Conservation (phyloP, 2,113 vertebrate species). For the Dunckerocampus dactyliophorus region DNA sequence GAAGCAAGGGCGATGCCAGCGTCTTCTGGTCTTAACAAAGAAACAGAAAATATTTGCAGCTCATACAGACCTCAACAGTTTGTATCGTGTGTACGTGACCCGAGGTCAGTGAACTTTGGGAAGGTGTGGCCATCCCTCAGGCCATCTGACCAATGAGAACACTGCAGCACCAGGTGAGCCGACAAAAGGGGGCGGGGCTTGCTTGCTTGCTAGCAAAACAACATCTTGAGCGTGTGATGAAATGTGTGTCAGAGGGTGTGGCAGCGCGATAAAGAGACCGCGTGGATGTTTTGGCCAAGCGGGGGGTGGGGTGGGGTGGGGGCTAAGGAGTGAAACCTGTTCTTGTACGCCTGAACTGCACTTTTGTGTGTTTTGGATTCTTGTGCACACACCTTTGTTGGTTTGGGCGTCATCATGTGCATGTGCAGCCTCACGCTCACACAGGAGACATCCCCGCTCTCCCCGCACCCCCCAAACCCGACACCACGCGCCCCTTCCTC, state of each 20-base stretch:
- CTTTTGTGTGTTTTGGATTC: neutral
- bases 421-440: neutral
- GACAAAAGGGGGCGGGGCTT: conserved; percentile 14
- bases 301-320: too few species aligned
- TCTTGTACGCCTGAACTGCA: conserved; percentile 18
- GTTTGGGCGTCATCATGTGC: conserved; percentile 15
- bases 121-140: neutral
- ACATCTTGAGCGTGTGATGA: conserved; percentile 12
- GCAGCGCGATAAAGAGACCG: conserved; percentile 33
- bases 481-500: conserved; percentile 43
- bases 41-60: too few species aligned
- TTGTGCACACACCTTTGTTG: conserved; percentile 6
- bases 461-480: conserved; percentile 31
- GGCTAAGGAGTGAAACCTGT: conserved; percentile 5
- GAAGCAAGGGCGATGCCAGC: too few species aligned
- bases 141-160: conserved; percentile 46
- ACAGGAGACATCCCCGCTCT: conserved; percentile 37
- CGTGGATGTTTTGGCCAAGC: neutral
- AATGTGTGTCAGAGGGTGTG: conserved; percentile 31
- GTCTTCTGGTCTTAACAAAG: too few species aligned
- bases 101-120: conserved; percentile 4
- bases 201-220: conserved; percentile 25
- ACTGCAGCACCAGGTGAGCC: conserved; percentile 36
- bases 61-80: too few species aligned
- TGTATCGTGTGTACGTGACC: conserved; percentile 36